phyloP scores from a whole-genome alignment of 2,888 invertebrate genomes.

The Galerucella nymphaeae region DNA sequence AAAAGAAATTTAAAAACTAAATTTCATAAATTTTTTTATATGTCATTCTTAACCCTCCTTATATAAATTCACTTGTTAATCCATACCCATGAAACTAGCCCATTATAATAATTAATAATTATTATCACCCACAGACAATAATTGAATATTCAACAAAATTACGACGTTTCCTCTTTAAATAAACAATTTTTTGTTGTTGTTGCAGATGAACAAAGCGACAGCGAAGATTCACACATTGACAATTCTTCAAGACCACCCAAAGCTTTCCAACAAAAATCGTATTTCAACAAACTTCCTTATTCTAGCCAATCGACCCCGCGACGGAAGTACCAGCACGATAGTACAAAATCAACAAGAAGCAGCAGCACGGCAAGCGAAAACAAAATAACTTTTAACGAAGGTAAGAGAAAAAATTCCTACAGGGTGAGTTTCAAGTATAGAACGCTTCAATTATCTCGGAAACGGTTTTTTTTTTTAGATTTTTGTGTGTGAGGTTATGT shows the following conservation, averaged over 20 bases:
- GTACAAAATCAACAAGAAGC: conserved; percentile 61
- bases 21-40: no score
- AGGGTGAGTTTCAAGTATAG: no score
- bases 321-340: conserved; percentile 59
- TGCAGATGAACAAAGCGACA: conserved; percentile 59
- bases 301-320: conserved; percentile 64
- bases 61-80: no score
- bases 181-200: conserved; percentile 27
- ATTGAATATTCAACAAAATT: no score
- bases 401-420: conserved; percentile 50
- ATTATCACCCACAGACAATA: no score
- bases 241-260: conserved; percentile 52
- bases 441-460: no score
- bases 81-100: no score
- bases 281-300: conserved; percentile 53
- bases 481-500: no score
- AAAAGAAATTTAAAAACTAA: no score
- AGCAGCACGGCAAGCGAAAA: conserved; percentile 65
- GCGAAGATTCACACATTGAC: conserved; percentile 60
- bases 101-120: no score
- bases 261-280: conserved; percentile 52
- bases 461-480: no score
- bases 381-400: conserved; percentile 70
- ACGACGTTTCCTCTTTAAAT: neutral
- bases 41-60: no score